Evolutionary conservation across 2,888 invertebrate genomes (phyloP), one percentile per base, ranked within the genome.

Genomic region (Acanthococcus lagerstroemiae): DNA sequence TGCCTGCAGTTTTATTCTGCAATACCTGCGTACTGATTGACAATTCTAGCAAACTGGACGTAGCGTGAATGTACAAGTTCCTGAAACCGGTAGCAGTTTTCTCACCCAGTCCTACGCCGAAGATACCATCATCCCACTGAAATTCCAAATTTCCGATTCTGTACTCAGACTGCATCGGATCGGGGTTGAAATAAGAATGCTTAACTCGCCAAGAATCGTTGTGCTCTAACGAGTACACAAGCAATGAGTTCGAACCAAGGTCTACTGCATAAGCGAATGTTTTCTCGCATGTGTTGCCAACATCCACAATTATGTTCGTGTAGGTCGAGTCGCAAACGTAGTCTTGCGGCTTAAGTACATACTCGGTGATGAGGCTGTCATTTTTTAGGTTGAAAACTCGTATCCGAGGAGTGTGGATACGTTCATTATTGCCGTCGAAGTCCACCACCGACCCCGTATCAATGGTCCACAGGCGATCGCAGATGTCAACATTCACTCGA

Each of bases 51-150:
- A 85, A 80, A 73, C 88, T 89, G 67, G 89, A 84, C 69, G 91
- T 75, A 0, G 90, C 87, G 73, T 86, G 87, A 77, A 90, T 90
- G 76, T 83, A 88, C 48, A 90, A 77, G 0, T 83, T 84, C 71
- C 86, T 82, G 73, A 77, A 86, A 19, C 88, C 88, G 72, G 86
- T 84, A 9, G 77, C 72, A n/a, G 83, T 81, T 4, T 80, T 74
- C 0, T 88, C 84, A 0, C 88, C 84, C 1, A 89, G 75, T 0
- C 86, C 82, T 76, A 89, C 83, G 1, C 90, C 90, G 71, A 90
- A 90, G 68, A 89, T 85, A 15, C 88, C 88, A 76, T 89, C 90
- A 70, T 84, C 83, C 90, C 90, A 91, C 75, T 90, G 89, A 81
- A 89, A 90, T 75, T 89, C 89, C 12, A 90, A 76, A 0, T 89